Evolutionary conservation across 1,140 invertebrate genomes (phyloP), one percentile per base, ranked within the genome.

Genomic region (Campodea augens): DNA sequence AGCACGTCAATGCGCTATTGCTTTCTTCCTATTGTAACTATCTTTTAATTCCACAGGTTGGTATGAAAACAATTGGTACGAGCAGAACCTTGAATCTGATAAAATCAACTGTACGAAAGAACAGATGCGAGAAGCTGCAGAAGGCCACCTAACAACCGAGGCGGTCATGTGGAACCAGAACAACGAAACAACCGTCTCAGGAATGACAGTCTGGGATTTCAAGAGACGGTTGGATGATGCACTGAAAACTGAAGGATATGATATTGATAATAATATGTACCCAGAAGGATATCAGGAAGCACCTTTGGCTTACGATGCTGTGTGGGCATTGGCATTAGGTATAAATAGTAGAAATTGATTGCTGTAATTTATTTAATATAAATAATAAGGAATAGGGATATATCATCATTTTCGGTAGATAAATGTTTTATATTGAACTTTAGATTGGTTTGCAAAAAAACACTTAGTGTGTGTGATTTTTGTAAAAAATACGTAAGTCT

Each of bases 51-150:
- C 29, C 32, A 4, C 36, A 83, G 80, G 85, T 36, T 98, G 95
- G 95, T 99, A 98, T 61, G 90, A 98, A 57, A 92, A 98, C 59
- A 92, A 97, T 57, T 99, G 95, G 95, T 99, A 90, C 59, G 83
- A 88, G 56, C 72, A 76, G 0, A 83, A 85, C 55, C 60, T 88
- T n/a, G 75, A 86, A 46, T 79, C 86, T 40, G 86, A 92, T 60
- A 75, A 78, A 15, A 81, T 97, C 23, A 79, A 89, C 47, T 99
- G 95, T 59, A 95, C 89, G 0, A 71, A 72, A 32, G 84, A 95
- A 52, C 74, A 98, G 61, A 92, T 98, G 85, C 64, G 76, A 37
- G 71, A 75, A 47, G 93, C 93, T 0, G 86, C 93, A 1, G 89
- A 98, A 61, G 92, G 92, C 0, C 95, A 98, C 61, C 65, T 98